Base-by-base conservation (phyloP, 2,113 vertebrate genomes). In the Lampris megalopsis region DNA sequence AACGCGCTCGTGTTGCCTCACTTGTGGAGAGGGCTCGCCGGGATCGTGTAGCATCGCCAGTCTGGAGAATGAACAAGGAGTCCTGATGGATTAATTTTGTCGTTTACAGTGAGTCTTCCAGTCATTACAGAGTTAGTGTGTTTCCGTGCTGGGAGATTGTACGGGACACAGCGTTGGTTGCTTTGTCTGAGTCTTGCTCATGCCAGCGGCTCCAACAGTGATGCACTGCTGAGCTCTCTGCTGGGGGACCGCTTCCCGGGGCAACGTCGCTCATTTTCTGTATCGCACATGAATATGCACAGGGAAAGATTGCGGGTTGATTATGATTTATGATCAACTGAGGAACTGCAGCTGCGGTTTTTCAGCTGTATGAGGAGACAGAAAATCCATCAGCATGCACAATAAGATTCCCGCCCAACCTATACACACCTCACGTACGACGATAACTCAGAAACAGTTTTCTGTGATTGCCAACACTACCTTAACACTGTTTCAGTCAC, bases 251-350 rank as follows among this genome's bases (percentile, higher is more conserved):
- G 11, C 71, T 70, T 79, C 69, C 71, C 40, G 61, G 70, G 80
- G 78, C 84, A 47, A 81, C 66, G 72, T 61, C 9, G 50, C 85
- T 83, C 75, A 74, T 86, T 81, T 82, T 84, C 64, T 76, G 71
- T 71, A 82, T 79, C 73, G 81, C 71, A 60, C 79, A 72, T 91
- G 74, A 80, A 81, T 84, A 77, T 80, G 53, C 82, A 43, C n/a
- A 13, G 45, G 60, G 36, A 73, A 59, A 66, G 36, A 73, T 71
- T 63, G 81, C 60, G 89, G 52, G 50, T 50, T 76, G 73, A 84
- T 81, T 62, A 72, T 85, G 88, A 91, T 90, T 88, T 82, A 89
- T 87, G 80, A 75, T 67, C 60, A 69, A 40, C 60, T 79, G 63
- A 63, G 59, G 73, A 68, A 74, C 57, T 50, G 68, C 70, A 83